Evolutionary conservation across 2,113 vertebrate species (phyloP), one percentile per base, ranked within the genome.

Genomic region (Helogale parvula): DNA sequence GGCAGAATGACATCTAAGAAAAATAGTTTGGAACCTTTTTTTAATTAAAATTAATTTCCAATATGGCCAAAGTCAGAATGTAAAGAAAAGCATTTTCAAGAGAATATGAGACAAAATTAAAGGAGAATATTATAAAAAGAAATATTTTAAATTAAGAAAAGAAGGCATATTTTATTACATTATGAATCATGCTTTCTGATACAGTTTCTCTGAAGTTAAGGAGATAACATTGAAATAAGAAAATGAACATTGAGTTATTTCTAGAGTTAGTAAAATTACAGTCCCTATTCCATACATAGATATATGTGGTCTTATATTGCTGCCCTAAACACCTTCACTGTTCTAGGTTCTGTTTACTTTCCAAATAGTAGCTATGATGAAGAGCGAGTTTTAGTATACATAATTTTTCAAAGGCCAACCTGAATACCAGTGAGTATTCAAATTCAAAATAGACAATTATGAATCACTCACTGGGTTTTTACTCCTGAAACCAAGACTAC

Each of bases 131-230:
- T 81, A 33, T 68, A 54, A 81, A 80, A 79, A 2, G 11, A 84
- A 90, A 79, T 92, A 57, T 35, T 80, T 95, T 85, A 87, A 71
- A 88, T 93, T 77, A 94, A 82, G 45, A 54, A 96, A 92, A 94
- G 27, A 13, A 69, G 1, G 45, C 19, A 15, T 23, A 31, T 87
- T 90, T 29, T 47, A 60, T 69, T 71, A 72, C 25, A 60, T 38
- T 45, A 41, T 65, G 52, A 38, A 31, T 71, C 72, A 68, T 45
- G 16, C 65, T 66, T 38, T 86, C 74, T 41, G 63, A 35, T 69
- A 74, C 50, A 47, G 13, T 94, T 41, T 47, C 88, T 79, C 68
- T 96, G 63, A 82, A 88, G 21, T 54, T 21, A 63, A 35, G 27
- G 33, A 60, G 35, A 15, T n/a, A 63, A 68, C 19, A 72, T 2